These are phyloP conservation scores for Chrysolina haemoptera DNA, from an alignment of 2,888 invertebrate genomes.

Conservation along the genomic window DNA sequence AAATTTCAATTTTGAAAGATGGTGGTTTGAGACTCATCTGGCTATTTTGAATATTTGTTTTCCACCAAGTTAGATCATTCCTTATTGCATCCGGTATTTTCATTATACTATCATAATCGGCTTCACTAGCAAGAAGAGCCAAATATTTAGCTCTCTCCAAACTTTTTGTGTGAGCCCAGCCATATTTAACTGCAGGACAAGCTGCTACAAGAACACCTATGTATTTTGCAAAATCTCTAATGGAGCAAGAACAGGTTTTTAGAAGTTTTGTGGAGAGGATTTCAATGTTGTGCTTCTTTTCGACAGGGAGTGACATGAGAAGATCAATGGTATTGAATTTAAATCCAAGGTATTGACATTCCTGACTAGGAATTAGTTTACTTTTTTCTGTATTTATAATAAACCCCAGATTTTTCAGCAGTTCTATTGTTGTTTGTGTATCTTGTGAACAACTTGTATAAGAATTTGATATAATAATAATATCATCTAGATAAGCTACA, in stretches of 20 bases:
- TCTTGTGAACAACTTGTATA: too few relatives aligned
- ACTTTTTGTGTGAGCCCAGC: background rate
- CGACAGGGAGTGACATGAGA: background rate
- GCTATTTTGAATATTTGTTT: background rate
- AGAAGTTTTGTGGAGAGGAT: background rate
- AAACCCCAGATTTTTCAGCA: too few relatives aligned
- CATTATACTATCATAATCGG: background rate
- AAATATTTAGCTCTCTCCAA: background rate
- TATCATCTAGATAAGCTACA: too few relatives aligned
- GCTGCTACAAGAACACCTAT: background rate
- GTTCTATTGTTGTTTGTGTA: too few relatives aligned
- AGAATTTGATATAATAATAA: too few relatives aligned
- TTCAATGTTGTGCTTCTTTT: background rate
- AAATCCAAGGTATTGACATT: background rate
- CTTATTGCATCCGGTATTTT: background rate
- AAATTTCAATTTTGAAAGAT: background rate
- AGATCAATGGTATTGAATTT: background rate
- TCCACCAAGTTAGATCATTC: background rate
- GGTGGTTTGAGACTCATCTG: background rate
- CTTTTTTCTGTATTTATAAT: background rate
- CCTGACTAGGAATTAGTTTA: background rate
- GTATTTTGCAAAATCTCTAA: background rate
- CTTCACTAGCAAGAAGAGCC: background rate
- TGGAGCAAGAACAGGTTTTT: background rate
- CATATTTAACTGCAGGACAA: too few relatives aligned